phyloP scores from a whole-genome alignment of 2,797 vertebrate genomes.

The Galago senegalensis region DNA sequence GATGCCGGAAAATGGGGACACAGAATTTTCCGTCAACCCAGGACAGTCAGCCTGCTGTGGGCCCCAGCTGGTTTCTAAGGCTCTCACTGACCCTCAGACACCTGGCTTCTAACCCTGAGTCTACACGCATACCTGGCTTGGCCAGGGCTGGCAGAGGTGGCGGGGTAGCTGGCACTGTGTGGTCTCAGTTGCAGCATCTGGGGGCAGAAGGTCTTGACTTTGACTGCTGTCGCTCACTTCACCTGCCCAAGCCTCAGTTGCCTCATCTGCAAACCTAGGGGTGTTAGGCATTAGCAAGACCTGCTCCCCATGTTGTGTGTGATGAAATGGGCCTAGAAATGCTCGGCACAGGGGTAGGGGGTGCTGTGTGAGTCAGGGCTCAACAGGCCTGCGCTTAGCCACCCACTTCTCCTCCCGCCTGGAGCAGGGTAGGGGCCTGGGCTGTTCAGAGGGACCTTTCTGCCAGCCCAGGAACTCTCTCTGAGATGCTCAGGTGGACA shows the following conservation, averaged over 20 bases:
- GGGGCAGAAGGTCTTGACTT: background rate
- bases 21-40: background rate
- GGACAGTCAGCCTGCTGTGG: fast-evolving
- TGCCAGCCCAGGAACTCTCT: background rate
- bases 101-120: background rate
- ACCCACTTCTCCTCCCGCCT: conserved; percentile 7
- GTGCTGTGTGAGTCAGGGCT: background rate
- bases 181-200: background rate
- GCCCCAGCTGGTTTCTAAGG: background rate
- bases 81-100: background rate
- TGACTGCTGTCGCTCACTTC: background rate
- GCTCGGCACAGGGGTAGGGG: background rate
- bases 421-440: background rate
- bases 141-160: no score
- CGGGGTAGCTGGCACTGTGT: background rate
- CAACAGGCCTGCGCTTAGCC: background rate
- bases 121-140: background rate
- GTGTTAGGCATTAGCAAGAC: background rate
- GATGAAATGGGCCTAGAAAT: background rate
- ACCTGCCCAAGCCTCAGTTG: background rate
- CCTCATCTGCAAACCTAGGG: background rate
- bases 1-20: no score
- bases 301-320: background rate
- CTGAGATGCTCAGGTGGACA: background rate
- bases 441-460: background rate